Percentiles rank a stretch among this genome's conserved stretches.
These are phyloP conservation scores for Eristalis arbustorum DNA, from an alignment of 2,888 invertebrate genomes.

Conservation along the genomic window DNA sequence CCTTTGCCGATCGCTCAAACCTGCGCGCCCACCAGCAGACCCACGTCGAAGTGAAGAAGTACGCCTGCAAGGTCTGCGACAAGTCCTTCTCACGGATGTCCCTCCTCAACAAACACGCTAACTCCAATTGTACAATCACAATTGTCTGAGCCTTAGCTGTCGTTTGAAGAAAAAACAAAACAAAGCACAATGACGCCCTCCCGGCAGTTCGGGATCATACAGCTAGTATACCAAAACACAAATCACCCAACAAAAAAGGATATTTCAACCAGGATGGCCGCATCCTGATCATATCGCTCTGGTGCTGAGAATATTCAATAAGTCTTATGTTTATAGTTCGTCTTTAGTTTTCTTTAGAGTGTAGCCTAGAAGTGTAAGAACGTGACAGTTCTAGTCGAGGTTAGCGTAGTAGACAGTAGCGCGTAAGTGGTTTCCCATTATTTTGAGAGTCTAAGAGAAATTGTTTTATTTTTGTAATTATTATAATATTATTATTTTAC, in stretches of 20 bases:
- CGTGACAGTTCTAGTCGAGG: slow-evolving; percentile 60
- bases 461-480: background rate
- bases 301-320: slow-evolving; percentile 39
- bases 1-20: slow-evolving; percentile 80
- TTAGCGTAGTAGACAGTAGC: background rate
- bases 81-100: slow-evolving; percentile 80
- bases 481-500: background rate
- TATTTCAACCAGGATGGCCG: background rate
- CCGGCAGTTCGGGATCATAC: slow-evolving; percentile 10
- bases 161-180: too few species aligned
- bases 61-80: slow-evolving; percentile 77
- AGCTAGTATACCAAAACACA: slow-evolving; percentile 62
- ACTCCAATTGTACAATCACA: slow-evolving; percentile 78
- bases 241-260: slow-evolving; percentile 1
- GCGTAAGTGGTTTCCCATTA: background rate
- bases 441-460: background rate
- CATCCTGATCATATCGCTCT: slow-evolving; percentile 8
- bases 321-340: slow-evolving; percentile 24
- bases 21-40: slow-evolving; percentile 79
- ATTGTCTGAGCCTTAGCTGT: slow-evolving; percentile 73
- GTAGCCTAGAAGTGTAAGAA: slow-evolving; percentile 31
- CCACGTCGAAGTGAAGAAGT: slow-evolving; percentile 79
- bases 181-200: too few species aligned
- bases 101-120: slow-evolving; percentile 78
- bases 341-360: background rate